phyloP scores from a whole-genome alignment of 1,140 invertebrate species.

The Drosophila equinoxialis region DNA sequence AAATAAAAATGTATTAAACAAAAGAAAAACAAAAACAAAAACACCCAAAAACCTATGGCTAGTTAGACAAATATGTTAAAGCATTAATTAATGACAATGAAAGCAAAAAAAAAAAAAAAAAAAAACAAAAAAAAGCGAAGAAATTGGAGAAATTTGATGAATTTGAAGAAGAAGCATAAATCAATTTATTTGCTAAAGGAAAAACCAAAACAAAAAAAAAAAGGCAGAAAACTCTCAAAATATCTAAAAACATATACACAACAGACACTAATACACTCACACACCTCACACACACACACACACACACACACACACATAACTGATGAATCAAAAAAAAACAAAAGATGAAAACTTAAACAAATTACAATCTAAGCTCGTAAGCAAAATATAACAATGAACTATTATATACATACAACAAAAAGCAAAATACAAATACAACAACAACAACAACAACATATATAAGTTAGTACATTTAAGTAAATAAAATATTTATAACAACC shows the following conservation, averaged over 20 bases:
- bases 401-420: slow-evolving; percentile 52
- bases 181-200: slow-evolving; percentile 69
- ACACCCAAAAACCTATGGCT: slow-evolving; percentile 56
- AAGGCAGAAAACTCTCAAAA: slow-evolving; percentile 48
- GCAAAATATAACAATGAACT: slow-evolving; percentile 82
- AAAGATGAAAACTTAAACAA: slow-evolving; percentile 69
- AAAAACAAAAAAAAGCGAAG: slow-evolving; percentile 8
- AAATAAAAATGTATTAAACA: slow-evolving; percentile 49
- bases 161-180: slow-evolving; percentile 50
- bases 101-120: slow-evolving; percentile 28
- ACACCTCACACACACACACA: slow-evolving; percentile 33
- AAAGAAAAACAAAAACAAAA: slow-evolving; percentile 25
- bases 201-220: slow-evolving; percentile 20
- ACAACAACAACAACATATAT: slow-evolving; percentile 49
- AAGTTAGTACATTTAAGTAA: slow-evolving; percentile 67
- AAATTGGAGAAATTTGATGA: not conserved
- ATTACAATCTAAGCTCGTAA: slow-evolving; percentile 73
- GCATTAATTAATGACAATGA: slow-evolving; percentile 64
- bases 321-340: slow-evolving; percentile 32
- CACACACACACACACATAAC: slow-evolving; percentile 19
- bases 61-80: slow-evolving; percentile 82
- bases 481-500: slow-evolving; percentile 77
- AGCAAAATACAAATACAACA: slow-evolving; percentile 48
- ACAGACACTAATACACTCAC: slow-evolving; percentile 7
- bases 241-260: slow-evolving; percentile 48